A percentile compares a stretch with the other conserved stretches of the same genome.
Conservation (phyloP, 2,797 vertebrate species). For the Myripristis jacobus region DNA sequence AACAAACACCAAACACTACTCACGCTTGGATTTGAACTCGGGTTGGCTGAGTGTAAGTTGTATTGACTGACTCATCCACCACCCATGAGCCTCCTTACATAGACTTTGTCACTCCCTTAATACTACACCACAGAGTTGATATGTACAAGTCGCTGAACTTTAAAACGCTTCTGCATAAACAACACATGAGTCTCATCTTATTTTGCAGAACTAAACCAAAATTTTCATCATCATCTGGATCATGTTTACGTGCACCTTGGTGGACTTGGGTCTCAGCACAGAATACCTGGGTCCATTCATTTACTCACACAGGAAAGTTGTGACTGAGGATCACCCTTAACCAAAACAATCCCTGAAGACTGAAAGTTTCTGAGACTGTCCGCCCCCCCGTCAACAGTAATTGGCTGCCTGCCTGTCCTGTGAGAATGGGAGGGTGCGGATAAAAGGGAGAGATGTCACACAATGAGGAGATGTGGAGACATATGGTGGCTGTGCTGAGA, state of each 20-base stretch:
- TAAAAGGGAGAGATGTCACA: conserved; percentile 22
- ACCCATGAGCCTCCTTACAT: no score
- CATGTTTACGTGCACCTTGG: neutral
- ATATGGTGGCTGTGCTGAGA: conserved; percentile 70
- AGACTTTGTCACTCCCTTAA: no score
- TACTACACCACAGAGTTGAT: no score
- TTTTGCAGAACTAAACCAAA: neutral
- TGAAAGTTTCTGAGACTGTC: conserved; percentile 31
- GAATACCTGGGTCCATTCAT: neutral
- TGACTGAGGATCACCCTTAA: conserved; percentile 9
- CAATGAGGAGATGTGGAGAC: conserved; percentile 47
- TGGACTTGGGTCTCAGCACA: neutral
- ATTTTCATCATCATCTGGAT: neutral
- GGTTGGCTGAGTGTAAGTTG: no score
- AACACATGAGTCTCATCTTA: no score
- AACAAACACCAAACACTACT: no score
- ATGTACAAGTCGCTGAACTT: no score
- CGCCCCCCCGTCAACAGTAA: neutral
- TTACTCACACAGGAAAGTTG: neutral
- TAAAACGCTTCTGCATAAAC: neutral
- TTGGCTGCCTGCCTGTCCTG: conserved; percentile 1
- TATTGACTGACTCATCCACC: no score
- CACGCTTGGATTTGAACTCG: no score
- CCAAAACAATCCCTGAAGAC: neutral
- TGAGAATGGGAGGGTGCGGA: conserved; percentile 14